These are phyloP conservation scores for Trachymyrmex cornetzi DNA, from an alignment of 1,140 invertebrate genomes.

Conservation along the genomic window DNA sequence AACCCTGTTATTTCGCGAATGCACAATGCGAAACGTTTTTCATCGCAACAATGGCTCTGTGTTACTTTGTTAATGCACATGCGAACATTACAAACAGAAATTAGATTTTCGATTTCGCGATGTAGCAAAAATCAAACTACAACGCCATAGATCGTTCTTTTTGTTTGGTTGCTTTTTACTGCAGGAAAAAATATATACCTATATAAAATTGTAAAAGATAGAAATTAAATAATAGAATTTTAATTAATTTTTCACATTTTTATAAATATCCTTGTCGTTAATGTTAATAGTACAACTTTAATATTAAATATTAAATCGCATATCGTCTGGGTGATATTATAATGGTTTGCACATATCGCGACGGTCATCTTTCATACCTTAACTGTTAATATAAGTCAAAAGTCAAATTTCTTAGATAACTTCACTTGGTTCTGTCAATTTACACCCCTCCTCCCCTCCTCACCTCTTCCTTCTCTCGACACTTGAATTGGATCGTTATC, in stretches of 20 bases:
- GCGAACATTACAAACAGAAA: background rate
- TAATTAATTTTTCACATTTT: background rate
- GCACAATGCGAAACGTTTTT: slow-evolving; percentile 25
- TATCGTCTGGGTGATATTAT: background rate
- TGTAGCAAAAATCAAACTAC: background rate
- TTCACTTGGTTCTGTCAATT: slow-evolving; percentile 24
- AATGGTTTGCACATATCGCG: background rate
- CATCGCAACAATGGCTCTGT: background rate
- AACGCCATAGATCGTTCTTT: background rate
- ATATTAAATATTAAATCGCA: background rate
- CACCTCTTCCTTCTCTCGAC: background rate
- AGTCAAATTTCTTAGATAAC: slow-evolving; percentile 35
- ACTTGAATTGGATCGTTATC: slow-evolving; percentile 47
- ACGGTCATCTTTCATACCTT: background rate
- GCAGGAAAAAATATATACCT: background rate
- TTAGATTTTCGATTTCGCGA: background rate
- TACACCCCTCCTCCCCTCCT: background rate
- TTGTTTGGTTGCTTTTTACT: background rate
- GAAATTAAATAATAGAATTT: slow-evolving; percentile 1
- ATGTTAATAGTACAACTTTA: background rate
- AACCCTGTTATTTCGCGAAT: slow-evolving; percentile 23
- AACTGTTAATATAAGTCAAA: slow-evolving; percentile 27
- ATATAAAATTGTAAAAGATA: background rate
- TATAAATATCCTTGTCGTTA: background rate
- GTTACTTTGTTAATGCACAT: background rate